A percentile compares a stretch with the other conserved stretches of the same genome.
Evolutionary conservation across 2,113 vertebrate genomes (phyloP).

Genomic region (Vulpes lagopus): DNA sequence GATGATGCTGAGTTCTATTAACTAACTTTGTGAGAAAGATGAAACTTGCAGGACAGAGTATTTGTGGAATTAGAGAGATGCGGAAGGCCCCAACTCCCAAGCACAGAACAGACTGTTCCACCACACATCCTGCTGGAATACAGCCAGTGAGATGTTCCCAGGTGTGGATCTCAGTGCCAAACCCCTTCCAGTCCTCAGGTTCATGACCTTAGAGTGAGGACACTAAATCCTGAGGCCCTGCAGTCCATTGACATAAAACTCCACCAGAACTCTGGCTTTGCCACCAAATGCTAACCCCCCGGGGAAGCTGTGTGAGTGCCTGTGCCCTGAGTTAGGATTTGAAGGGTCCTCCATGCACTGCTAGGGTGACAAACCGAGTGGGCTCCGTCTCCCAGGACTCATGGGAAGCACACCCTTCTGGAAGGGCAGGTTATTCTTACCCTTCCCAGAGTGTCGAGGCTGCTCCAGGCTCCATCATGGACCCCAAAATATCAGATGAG

Average conservation of each 20-base stretch:
- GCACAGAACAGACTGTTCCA: background rate
- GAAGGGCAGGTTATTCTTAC: background rate
- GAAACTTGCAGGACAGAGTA: rapidly evolving
- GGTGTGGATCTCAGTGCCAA: background rate
- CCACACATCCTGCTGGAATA: no score
- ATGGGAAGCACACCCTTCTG: rapidly evolving
- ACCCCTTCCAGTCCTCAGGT: background rate
- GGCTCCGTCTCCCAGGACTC: rapidly evolving
- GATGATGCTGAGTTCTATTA: rapidly evolving
- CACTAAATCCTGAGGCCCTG: background rate
- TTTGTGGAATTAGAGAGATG: background rate
- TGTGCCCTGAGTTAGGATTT: no score
- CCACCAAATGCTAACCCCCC: no score
- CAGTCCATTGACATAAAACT: rapidly evolving
- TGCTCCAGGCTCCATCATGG: background rate
- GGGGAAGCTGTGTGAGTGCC: no score
- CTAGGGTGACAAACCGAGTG: background rate
- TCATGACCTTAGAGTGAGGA: background rate
- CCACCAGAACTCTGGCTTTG: background rate
- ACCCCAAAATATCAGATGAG: background rate
- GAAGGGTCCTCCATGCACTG: rapidly evolving
- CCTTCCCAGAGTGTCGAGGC: background rate
- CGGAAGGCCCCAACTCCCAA: no score
- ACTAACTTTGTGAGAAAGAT: background rate
- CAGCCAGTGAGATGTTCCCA: no score